Evolutionary conservation across 2,113 vertebrate species (phyloP).

Genomic region (Pheucticus melanocephalus): DNA sequence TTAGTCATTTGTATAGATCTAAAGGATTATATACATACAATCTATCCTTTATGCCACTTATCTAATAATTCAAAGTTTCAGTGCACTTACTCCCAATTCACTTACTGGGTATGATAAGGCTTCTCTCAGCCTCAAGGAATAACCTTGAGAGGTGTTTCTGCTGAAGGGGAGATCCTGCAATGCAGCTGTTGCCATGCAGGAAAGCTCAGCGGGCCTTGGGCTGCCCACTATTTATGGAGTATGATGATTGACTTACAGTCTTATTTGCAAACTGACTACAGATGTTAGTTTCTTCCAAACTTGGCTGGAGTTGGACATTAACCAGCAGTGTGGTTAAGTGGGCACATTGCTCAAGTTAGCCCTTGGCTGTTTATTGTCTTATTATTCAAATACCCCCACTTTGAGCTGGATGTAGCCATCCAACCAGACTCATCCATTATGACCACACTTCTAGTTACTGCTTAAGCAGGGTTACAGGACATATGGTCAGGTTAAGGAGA

Average conservation of each 20-base stretch:
- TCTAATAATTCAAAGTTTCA: neutral
- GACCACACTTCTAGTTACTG: neutral
- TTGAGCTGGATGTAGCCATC: neutral
- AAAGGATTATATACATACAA: neutral
- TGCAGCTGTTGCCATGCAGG: neutral
- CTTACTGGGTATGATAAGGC: neutral
- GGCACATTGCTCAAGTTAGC: neutral
- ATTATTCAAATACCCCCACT: neutral
- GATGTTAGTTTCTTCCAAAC: neutral
- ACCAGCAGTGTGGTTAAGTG: neutral
- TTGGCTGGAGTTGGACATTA: neutral
- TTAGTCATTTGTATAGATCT: neutral
- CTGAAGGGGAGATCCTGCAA: neutral
- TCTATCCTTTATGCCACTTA: neutral
- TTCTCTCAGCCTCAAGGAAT: neutral
- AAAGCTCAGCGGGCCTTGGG: neutral
- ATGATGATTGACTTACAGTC: neutral
- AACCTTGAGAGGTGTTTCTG: neutral
- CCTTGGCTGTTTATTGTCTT: neutral
- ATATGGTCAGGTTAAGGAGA: neutral
- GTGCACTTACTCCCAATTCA: neutral
- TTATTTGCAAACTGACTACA: neutral
- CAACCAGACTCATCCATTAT: neutral
- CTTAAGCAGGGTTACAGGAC: accelerated
- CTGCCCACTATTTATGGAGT: neutral